phyloP scores from a whole-genome alignment of 2,888 invertebrate genomes.

The Pseudococcus jackbeardsleyi region DNA sequence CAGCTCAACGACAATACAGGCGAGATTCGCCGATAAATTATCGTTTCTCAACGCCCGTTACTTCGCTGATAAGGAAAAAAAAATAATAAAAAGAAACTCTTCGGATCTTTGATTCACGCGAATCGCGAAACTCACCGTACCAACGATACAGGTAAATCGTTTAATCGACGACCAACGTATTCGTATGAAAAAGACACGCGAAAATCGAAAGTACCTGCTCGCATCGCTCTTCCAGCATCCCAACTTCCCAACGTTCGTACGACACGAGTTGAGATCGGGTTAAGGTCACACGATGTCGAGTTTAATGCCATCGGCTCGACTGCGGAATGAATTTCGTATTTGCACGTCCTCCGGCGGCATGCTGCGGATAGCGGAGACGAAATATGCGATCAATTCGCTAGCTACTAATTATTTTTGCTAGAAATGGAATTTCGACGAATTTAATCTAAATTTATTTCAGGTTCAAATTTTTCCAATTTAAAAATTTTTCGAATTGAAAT shows the following conservation, averaged over 20 bases:
- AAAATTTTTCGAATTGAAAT: no score
- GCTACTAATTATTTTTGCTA: neutral
- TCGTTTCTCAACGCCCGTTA: neutral
- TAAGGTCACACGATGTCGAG: conserved; percentile 3
- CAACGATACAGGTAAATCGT: neutral
- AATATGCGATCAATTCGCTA: neutral
- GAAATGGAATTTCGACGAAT: no score
- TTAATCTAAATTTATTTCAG: no score
- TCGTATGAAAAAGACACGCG: neutral
- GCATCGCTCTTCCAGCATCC: neutral
- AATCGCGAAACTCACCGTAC: neutral
- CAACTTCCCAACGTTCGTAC: neutral
- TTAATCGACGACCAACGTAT: neutral
- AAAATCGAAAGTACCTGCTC: conserved; percentile 34
- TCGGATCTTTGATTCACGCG: neutral
- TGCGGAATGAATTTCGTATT: neutral
- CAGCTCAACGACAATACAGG: neutral
- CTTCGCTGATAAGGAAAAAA: neutral
- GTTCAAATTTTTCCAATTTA: no score
- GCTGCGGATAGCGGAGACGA: neutral
- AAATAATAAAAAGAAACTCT: neutral
- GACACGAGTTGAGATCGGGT: neutral
- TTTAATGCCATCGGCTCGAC: neutral
- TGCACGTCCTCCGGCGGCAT: neutral
- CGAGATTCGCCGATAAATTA: neutral